A percentile compares a stretch with the other conserved stretches of the same genome.
Conservation (phyloP, 92 coral and sea anemone genomes). For the Porites rus region DNA sequence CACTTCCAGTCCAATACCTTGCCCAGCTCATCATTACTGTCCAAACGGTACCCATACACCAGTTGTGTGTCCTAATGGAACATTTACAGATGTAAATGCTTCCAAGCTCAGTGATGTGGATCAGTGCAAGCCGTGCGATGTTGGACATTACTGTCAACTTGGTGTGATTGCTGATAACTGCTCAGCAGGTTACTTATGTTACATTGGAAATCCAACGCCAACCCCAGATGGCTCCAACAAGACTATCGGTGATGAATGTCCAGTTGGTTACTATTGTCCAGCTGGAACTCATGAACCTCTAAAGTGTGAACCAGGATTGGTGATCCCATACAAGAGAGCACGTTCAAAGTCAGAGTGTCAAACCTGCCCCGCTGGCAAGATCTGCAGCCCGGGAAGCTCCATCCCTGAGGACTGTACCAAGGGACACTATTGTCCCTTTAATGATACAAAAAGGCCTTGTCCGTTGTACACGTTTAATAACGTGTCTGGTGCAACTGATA, state of each 20-base stretch:
- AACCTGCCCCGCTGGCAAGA: conserved; percentile 96
- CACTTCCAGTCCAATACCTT: conserved; percentile 81
- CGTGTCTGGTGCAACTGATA: conserved; percentile 76
- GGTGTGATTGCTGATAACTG: conserved; percentile 83
- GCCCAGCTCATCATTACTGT: conserved; percentile 88
- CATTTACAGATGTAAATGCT: conserved; percentile 67
- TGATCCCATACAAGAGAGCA: conserved; percentile 83
- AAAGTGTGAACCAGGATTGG: conserved; percentile 81
- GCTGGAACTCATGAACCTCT: conserved; percentile 70
- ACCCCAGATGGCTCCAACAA: conserved; percentile 87
- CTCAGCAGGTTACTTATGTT: conserved; percentile 88
- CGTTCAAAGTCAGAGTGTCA: conserved; percentile 79
- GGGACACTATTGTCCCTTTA: conserved; percentile 93
- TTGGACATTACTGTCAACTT: conserved; percentile 90
- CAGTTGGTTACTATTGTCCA: conserved; percentile 90
- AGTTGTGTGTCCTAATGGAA: conserved; percentile 92
- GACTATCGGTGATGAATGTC: conserved; percentile 78
- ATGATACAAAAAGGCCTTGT: conserved; percentile 84
- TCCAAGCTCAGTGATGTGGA: conserved; percentile 69
- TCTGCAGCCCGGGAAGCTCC: conserved; percentile 83
- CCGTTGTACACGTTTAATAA: conserved; percentile 78
- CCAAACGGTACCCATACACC: conserved; percentile 81
- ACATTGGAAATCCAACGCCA: conserved; percentile 83
- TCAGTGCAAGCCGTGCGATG: conserved; percentile 84
- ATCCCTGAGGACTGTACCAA: conserved; percentile 85